Evolutionary conservation across 2,797 vertebrate species (phyloP), one percentile per base, ranked within the genome.

Genomic region (Molossus alvarezi): DNA sequence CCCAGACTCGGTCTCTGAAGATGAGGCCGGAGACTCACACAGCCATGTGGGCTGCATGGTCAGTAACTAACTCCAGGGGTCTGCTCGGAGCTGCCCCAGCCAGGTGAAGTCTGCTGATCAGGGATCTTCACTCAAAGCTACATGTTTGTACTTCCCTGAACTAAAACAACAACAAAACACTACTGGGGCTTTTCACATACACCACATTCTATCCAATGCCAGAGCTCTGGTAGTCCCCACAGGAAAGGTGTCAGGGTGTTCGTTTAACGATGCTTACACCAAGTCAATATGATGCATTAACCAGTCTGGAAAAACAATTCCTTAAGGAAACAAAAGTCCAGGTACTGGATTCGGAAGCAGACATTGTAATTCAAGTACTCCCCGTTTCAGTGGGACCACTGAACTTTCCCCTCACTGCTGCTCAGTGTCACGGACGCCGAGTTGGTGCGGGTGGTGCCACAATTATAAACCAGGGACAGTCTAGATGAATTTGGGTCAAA

Each of bases 281-380:
- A 88, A 88, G 87, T 84, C 83, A 94, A 93, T 96, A 79, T 79
- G 77, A 96, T 69, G 45, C 57, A 81, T 90, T 77, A 92, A 75
- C 64, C 81, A 88, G 58, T 57, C 72, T 64, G 95, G 91, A 96
- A 96, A 95, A 96, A 88, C 48, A 90, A 76, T 80, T 85, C n/a
- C 57, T 80, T 73, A 77, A 72, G 51, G 80, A 58, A 64, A 77
- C 33, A 88, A 9, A 85, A 92, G 77, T 94, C 82, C 72, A 45
- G 58, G 29, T 29, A 20, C 62, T 17, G 2, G 15, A n/a, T 33
- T 86, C 25, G 65, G 85, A 77, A 71, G 80, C 48, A 71, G 25
- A 45, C 2, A 51, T 0, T 62, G 27, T 0, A 27, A n/a, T 41
- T 18, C 53, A 25, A 67, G 25, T 21, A 41, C 75, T 25, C 79